Evolutionary conservation across 2,113 vertebrate genomes (phyloP).

Genomic region (Benitochromis conjunctus): DNA sequence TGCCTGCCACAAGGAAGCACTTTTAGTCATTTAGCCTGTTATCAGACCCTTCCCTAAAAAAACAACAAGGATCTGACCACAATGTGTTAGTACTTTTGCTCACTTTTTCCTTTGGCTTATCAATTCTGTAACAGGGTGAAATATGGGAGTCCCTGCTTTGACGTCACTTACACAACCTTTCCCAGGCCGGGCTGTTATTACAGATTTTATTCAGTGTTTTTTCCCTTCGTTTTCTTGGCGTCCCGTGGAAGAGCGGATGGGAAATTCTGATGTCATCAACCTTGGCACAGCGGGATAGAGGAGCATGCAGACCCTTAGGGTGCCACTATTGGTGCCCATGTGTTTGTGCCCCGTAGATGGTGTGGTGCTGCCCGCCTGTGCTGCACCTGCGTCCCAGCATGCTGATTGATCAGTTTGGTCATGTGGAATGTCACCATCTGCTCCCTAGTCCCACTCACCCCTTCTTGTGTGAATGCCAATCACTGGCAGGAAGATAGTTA

Average conservation of each 20-base stretch:
- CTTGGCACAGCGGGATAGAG: conserved; percentile 65
- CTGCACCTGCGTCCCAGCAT: conserved; percentile 98
- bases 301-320: conserved; percentile 66
- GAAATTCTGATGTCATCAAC: conserved; percentile 75
- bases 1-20: background rate
- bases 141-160: conserved; percentile 65
- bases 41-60: background rate
- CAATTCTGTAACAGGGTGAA: background rate
- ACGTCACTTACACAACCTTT: conserved; percentile 55
- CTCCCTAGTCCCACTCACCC: conserved; percentile 90
- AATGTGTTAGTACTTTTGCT: background rate
- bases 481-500: conserved; percentile 81
- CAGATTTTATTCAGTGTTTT: conserved; percentile 18
- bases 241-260: conserved; percentile 58
- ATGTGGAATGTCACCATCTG: conserved; percentile 99
- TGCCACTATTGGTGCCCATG: conserved; percentile 65
- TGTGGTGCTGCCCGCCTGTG: conserved; percentile 98
- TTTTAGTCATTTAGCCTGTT: background rate
- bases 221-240: conserved; percentile 18
- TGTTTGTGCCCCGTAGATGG: conserved; percentile 85
- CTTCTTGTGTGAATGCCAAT: conserved; percentile 78
- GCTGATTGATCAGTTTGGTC: conserved; percentile 99
- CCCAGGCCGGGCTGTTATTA: conserved; percentile 30
- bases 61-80: background rate
- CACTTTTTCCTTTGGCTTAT: background rate